Conservation (phyloP, 1,140 invertebrate species). For the Ladona fulva region DNA sequence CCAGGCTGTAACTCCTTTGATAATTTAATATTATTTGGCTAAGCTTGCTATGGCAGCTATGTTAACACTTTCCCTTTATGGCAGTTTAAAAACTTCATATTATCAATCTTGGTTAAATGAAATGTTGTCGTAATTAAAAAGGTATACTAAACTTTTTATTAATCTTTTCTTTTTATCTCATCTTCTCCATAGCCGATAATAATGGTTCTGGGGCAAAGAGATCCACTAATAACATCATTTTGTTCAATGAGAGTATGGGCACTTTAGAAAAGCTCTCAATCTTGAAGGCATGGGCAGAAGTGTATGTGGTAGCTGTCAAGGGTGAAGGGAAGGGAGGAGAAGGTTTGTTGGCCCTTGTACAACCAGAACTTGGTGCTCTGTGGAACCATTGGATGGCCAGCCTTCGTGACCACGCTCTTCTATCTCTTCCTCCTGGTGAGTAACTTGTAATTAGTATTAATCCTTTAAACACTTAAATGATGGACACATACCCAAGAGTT, state of each 20-base stretch:
- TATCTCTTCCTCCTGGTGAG: conserved; percentile 79
- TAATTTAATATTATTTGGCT: too few species aligned
- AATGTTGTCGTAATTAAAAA: too few species aligned
- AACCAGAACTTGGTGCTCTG: conserved; percentile 83
- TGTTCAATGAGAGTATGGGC: conserved; percentile 93
- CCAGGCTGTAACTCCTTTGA: too few species aligned
- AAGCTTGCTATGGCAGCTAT: too few species aligned
- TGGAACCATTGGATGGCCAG: conserved; percentile 92
- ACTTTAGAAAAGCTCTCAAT: conserved; percentile 96
- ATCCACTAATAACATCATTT: conserved; percentile 55
- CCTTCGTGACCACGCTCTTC: conserved; percentile 86
- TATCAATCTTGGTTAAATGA: too few species aligned
- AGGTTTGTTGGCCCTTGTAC: conserved; percentile 80
- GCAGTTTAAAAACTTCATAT: too few species aligned
- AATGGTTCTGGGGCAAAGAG: conserved; percentile 35
- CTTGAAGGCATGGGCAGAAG: conserved; percentile 96
- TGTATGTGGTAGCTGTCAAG: conserved; percentile 49
- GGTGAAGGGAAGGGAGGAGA: conserved; percentile 64
- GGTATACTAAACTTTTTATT: too few species aligned
- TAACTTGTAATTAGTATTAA: too few species aligned
- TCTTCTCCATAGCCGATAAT: neutral
- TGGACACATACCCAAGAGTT: too few species aligned
- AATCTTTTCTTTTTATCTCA: too few species aligned
- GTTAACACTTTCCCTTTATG: too few species aligned
- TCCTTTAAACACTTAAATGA: too few species aligned